Evolutionary conservation across 2,888 invertebrate species (phyloP).

Genomic region (Prostheceraeus crozeri): DNA sequence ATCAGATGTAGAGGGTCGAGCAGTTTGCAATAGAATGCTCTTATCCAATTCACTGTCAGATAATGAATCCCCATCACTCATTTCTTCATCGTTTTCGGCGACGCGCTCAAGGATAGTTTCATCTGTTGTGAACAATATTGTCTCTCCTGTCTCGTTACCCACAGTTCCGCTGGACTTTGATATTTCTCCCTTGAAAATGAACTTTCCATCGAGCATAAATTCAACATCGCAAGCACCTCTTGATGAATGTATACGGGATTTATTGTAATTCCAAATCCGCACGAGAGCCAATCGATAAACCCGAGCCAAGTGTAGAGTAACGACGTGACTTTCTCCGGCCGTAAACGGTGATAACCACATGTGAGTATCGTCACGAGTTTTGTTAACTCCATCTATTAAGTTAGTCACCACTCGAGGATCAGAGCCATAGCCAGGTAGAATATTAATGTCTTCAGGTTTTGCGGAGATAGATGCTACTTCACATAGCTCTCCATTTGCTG

Average conservation of each 20-base stretch:
- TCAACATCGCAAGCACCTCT: slow-evolving; percentile 69
- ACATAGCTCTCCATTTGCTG: slow-evolving; percentile 62
- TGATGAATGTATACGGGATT: slow-evolving; percentile 73
- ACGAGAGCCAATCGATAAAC: slow-evolving; percentile 63
- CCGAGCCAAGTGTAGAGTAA: slow-evolving; percentile 62
- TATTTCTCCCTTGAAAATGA: slow-evolving; percentile 73
- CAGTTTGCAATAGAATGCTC: too few relatives aligned
- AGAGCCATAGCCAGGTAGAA: slow-evolving; percentile 65
- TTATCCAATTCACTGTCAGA: too few relatives aligned
- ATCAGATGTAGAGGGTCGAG: too few relatives aligned
- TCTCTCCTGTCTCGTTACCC: slow-evolving; percentile 61
- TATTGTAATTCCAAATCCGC: slow-evolving; percentile 76
- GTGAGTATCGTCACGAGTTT: slow-evolving; percentile 70
- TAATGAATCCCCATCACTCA: too few relatives aligned
- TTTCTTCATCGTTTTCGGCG: slow-evolving; percentile 57
- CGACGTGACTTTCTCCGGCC: slow-evolving; percentile 61
- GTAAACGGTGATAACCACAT: slow-evolving; percentile 69
- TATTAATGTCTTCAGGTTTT: slow-evolving; percentile 62
- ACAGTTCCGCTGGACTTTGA: slow-evolving; percentile 68
- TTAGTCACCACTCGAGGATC: slow-evolving; percentile 64
- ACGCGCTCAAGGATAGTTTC: slow-evolving; percentile 66
- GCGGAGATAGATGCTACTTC: slow-evolving; percentile 62
- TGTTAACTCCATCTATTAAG: slow-evolving; percentile 66
- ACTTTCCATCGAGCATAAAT: slow-evolving; percentile 64
- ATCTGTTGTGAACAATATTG: slow-evolving; percentile 73